Conservation (phyloP, 1,140 invertebrate genomes). For the Conus betulinus region DNA sequence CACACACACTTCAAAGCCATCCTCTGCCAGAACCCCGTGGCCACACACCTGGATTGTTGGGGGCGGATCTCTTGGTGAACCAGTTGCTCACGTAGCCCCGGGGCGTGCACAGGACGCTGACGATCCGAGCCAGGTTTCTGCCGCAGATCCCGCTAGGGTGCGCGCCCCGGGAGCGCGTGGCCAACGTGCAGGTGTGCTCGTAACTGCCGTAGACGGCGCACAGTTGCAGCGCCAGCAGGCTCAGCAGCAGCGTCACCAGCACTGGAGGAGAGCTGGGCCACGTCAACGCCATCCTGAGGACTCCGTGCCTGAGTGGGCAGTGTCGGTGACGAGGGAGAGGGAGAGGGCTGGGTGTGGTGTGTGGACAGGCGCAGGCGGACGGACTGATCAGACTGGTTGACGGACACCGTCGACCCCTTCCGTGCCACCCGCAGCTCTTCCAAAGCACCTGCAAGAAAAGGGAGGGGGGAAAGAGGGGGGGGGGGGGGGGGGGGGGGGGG, state of each 20-base stretch:
- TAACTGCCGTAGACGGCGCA: slow-evolving; percentile 4
- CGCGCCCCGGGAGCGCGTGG: slow-evolving; percentile 4
- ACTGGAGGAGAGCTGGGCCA: background rate
- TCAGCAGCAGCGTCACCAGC: background rate
- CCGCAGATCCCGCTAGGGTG: slow-evolving; percentile 17
- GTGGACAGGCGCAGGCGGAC: background rate
- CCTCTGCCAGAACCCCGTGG: too few species aligned
- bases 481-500: background rate
- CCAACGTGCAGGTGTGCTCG: slow-evolving; percentile 30
- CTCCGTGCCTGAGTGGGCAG: background rate
- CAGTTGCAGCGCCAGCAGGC: background rate
- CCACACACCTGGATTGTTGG: background rate
- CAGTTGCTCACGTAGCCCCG: slow-evolving; percentile 8
- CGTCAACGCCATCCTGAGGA: background rate
- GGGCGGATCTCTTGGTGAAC: slow-evolving; percentile 6
- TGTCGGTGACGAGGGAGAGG: background rate
- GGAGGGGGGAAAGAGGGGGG: background rate
- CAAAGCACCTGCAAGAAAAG: background rate
- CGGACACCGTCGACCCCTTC: background rate
- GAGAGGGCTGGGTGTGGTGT: background rate
- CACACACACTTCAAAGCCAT: too few species aligned
- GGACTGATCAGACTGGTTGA: background rate
- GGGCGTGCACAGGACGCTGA: slow-evolving; percentile 11
- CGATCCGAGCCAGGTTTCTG: background rate
- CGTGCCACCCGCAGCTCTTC: background rate